These are phyloP conservation scores for Sebastes vulpes DNA, from an alignment of 2,797 vertebrate genomes.

Conservation along the genomic window DNA sequence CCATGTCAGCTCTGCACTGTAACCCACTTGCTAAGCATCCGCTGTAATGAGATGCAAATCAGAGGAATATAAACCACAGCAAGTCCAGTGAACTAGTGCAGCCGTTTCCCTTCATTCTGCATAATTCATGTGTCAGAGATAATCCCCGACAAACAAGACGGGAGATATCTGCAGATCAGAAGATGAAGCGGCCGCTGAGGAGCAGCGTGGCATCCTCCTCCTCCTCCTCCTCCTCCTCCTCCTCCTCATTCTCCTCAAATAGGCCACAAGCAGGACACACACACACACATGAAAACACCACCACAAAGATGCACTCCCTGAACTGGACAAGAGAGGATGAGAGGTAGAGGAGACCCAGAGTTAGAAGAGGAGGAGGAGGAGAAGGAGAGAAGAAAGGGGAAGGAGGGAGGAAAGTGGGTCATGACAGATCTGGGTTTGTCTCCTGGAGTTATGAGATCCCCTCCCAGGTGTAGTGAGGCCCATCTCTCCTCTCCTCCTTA, in stretches of 20 bases:
- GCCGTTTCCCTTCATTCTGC: slow-evolving; percentile 13
- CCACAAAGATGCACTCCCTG: background rate
- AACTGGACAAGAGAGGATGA: background rate
- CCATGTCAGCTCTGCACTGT: slow-evolving; percentile 3
- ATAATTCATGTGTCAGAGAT: slow-evolving; percentile 54
- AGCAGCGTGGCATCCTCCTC: slow-evolving; percentile 7
- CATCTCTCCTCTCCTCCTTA: background rate
- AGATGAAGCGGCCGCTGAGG: slow-evolving; percentile 1
- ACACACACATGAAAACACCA: slow-evolving; percentile 7
- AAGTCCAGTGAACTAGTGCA: background rate
- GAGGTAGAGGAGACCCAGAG: background rate
- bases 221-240: slow-evolving; percentile 34
- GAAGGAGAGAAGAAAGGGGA: background rate
- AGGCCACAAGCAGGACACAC: slow-evolving; percentile 55
- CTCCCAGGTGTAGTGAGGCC: slow-evolving; percentile 29
- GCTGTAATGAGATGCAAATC: slow-evolving; percentile 45
- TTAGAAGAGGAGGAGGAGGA: background rate
- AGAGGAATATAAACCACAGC: slow-evolving; percentile 10
- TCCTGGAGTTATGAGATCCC: slow-evolving; percentile 37
- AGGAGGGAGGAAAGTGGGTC: slow-evolving; percentile 71
- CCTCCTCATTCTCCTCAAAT: slow-evolving; percentile 49
- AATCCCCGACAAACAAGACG: slow-evolving; percentile 51
- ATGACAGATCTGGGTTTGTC: slow-evolving; percentile 61
- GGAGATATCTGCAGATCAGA: slow-evolving; percentile 37
- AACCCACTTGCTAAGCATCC: slow-evolving; percentile 8